Conservation (phyloP, 2,797 vertebrate species). For the Trachurus trachurus region DNA sequence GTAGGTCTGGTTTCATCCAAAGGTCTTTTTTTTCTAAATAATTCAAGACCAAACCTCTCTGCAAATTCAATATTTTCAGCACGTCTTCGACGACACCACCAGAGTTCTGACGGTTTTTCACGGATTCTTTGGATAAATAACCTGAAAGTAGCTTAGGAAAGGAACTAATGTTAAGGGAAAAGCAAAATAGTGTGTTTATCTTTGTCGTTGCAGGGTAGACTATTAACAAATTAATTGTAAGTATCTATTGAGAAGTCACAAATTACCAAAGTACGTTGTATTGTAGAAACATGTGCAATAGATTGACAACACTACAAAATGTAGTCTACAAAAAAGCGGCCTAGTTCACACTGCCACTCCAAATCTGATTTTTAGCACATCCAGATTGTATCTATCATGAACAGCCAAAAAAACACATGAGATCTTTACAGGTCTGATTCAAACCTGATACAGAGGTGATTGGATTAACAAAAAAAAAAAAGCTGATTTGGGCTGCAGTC, state of each 20-base stretch:
- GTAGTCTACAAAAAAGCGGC: too few relatives aligned
- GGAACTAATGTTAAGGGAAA: slow-evolving; percentile 9
- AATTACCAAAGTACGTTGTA: not conserved
- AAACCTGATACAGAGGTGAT: too few relatives aligned
- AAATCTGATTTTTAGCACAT: too few relatives aligned
- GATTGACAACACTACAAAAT: not conserved
- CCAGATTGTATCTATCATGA: too few relatives aligned
- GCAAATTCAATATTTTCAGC: not conserved
- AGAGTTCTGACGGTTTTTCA: not conserved
- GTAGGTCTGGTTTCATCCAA: slow-evolving; percentile 27
- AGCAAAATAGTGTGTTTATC: not conserved
- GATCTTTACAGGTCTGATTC: too few relatives aligned
- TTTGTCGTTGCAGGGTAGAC: not conserved
- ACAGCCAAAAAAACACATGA: too few relatives aligned
- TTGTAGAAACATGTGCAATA: slow-evolving; percentile 20
- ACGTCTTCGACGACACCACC: not conserved
- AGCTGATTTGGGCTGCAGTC: too few relatives aligned
- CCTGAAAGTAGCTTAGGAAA: slow-evolving; percentile 42
- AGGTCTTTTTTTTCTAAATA: not conserved
- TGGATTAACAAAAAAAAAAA: not conserved
- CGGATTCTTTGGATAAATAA: not conserved
- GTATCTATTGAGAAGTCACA: not conserved
- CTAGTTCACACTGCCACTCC: too few relatives aligned
- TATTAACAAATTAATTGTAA: not conserved
- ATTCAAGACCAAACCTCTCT: slow-evolving; percentile 5